Percentiles rank a stretch among this genome's conserved stretches.
These are phyloP conservation scores for Delichon dasypus DNA, from an alignment of 2,797 vertebrate genomes.

Conservation along the genomic window DNA sequence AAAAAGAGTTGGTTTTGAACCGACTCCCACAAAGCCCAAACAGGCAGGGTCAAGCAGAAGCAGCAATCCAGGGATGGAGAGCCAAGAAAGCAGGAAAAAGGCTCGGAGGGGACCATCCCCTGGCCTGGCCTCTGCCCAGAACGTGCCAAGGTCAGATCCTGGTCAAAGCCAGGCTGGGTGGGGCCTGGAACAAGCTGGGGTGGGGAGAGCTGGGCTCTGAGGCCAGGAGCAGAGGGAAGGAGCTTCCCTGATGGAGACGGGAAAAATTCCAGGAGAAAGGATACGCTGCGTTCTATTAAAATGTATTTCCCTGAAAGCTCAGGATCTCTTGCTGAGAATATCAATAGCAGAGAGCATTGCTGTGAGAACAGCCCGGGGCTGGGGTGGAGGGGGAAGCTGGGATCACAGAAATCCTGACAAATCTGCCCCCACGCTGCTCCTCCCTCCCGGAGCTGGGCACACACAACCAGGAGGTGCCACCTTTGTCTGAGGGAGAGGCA, in stretches of 20 bases:
- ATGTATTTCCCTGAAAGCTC: not conserved
- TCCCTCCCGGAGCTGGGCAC: not conserved
- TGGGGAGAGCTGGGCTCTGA: not conserved
- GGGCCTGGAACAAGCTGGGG: not conserved
- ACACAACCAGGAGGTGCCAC: not conserved
- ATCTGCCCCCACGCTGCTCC: not conserved
- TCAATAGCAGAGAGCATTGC: rapidly evolving
- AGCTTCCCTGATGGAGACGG: rapidly evolving
- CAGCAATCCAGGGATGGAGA: not conserved
- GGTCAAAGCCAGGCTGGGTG: not conserved
- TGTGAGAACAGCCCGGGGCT: rapidly evolving
- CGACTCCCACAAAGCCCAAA: not conserved
- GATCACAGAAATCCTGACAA: not conserved
- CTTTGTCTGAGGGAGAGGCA: not conserved
- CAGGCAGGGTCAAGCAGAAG: not conserved
- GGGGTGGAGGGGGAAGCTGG: not conserved
- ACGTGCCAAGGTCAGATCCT: rapidly evolving
- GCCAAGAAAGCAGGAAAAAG: not conserved
- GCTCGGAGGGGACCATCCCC: rapidly evolving
- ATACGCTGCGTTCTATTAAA: rapidly evolving
- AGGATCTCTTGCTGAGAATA: not conserved
- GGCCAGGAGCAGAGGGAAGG: not conserved
- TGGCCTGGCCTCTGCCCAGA: rapidly evolving
- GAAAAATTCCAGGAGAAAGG: rapidly evolving
- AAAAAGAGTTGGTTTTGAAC: not conserved